These are phyloP conservation scores for Lissonota sp. DNA, from an alignment of 2,888 invertebrate genomes.

Conservation along the genomic window DNA sequence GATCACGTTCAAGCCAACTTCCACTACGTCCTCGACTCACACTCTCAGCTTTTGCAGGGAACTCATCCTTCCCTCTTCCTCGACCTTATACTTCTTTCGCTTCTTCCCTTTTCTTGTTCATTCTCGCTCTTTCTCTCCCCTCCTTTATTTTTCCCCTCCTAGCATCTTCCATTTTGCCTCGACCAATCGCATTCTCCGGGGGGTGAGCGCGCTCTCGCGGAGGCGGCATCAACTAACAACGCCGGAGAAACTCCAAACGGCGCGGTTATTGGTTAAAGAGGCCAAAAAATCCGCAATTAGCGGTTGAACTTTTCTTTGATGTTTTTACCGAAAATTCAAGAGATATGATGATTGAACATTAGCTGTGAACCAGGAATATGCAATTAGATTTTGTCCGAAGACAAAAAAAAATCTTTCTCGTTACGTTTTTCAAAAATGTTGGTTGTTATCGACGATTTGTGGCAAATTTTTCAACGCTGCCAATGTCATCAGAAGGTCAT, in stretches of 20 bases:
- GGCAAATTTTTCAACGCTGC: no score
- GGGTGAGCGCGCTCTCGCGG: constrained; percentile 28
- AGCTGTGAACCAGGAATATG: no score
- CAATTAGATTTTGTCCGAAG: no score
- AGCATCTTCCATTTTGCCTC: neutral
- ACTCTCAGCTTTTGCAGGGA: constrained; percentile 70
- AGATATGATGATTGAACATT: no score
- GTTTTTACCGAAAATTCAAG: no score
- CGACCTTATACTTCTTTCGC: neutral
- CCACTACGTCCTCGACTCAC: constrained; percentile 65
- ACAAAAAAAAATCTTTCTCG: no score
- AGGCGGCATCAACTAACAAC: constrained; percentile 8
- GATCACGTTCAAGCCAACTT: constrained; percentile 80
- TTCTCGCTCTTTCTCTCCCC: constrained; percentile 10
- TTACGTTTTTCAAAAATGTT: no score
- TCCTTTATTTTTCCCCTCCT: neutral
- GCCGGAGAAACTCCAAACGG: neutral
- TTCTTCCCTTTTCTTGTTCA: constrained; percentile 31
- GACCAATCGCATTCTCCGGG: constrained; percentile 11
- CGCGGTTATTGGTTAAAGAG: neutral
- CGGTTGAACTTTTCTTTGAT: neutral
- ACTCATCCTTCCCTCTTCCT: constrained; percentile 68
- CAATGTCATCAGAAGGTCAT: no score
- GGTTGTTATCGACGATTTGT: no score
- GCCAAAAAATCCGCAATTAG: neutral